phyloP scores from a whole-genome alignment of 2,113 vertebrate species.

The Cinclus mexicanus region DNA sequence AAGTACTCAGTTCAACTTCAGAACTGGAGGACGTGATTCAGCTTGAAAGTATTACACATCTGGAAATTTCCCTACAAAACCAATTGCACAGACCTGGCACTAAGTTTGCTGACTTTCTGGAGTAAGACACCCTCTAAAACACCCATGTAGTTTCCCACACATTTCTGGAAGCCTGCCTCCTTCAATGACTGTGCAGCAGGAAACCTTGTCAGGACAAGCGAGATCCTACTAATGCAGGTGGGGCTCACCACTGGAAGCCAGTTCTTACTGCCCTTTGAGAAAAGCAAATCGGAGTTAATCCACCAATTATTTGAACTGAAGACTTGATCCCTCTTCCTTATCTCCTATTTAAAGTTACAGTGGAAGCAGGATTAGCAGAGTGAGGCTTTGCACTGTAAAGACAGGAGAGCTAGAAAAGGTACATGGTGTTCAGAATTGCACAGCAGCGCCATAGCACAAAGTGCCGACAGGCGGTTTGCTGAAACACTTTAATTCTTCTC shows the following conservation, averaged over 20 bases:
- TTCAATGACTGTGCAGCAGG: background rate
- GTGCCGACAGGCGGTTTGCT: fast-evolving
- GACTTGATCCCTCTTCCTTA: background rate
- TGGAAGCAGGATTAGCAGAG: slow-evolving; percentile 2
- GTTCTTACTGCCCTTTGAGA: background rate
- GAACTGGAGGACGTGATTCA: background rate
- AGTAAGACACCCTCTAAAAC: background rate
- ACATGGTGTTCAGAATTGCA: fast-evolving
- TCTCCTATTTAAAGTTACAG: background rate
- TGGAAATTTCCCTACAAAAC: background rate
- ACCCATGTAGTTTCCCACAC: background rate
- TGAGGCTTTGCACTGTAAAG: background rate
- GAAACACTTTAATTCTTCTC: background rate
- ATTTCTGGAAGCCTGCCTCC: background rate
- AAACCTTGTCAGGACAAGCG: background rate
- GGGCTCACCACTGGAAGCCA: background rate
- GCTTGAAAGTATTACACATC: background rate
- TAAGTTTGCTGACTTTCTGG: background rate
- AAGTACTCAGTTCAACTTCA: background rate
- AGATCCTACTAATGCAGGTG: background rate
- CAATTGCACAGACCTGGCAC: background rate
- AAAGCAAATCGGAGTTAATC: background rate
- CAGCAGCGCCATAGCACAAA: fast-evolving
- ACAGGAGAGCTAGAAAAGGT: background rate
- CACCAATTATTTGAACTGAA: background rate